phyloP scores from a whole-genome alignment of 2,113 vertebrate genomes.

The Microtus montanus region DNA sequence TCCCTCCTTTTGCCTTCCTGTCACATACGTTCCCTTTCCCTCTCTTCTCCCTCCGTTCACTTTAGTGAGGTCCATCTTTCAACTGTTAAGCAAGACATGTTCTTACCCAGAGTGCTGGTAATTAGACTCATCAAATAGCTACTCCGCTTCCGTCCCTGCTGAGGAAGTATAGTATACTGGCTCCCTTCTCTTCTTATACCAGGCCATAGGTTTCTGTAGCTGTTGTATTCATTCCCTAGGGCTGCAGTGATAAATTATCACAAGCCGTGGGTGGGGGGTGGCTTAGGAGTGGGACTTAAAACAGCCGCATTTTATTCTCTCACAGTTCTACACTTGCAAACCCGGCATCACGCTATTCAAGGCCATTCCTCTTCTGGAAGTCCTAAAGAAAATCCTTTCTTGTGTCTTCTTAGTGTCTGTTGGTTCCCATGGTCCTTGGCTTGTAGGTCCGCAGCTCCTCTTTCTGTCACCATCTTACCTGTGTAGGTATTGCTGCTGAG shows the following conservation, averaged over 20 bases:
- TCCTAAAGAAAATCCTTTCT: not conserved
- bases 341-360: not conserved
- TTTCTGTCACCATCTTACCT: not conserved
- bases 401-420: not conserved
- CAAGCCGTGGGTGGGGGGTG: not conserved
- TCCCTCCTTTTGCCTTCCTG: not conserved
- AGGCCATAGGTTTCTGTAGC: not conserved
- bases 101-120: not conserved
- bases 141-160: not conserved
- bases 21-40: not conserved
- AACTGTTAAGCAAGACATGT: not conserved
- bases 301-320: not conserved
- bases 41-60: too few species aligned
- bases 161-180: not conserved
- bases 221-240: not conserved
- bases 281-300: not conserved
- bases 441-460: accelerated
- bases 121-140: not conserved
- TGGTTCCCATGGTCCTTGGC: not conserved
- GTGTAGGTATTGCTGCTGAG: not conserved
- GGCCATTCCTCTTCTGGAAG: not conserved
- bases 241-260: not conserved
- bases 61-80: not conserved
- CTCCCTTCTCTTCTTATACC: not conserved
- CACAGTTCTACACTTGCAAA: not conserved